Evolutionary conservation across 35 echinoderm and acorn worm genomes (phyloP).

Genomic region (Diadema setosum): DNA sequence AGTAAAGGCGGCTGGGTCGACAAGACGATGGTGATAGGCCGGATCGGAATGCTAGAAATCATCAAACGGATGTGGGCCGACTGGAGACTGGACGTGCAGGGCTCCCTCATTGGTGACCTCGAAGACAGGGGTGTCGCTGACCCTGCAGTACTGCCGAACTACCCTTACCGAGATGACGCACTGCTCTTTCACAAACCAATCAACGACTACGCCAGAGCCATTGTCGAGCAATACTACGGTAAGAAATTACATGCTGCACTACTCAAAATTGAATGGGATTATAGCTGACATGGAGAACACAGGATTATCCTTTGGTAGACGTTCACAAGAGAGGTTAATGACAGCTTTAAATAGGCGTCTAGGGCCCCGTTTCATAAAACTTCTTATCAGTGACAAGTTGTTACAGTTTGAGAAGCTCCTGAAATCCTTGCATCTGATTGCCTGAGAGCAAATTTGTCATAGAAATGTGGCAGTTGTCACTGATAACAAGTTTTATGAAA

Average conservation of each 20-base stretch:
- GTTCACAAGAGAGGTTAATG: too few species aligned
- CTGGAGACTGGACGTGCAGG: constrained; percentile 66
- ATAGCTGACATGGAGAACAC: too few species aligned
- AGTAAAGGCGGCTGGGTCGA: constrained; percentile 54
- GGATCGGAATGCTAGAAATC: constrained; percentile 58
- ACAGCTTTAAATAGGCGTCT: too few species aligned
- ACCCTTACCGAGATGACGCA: constrained; percentile 69
- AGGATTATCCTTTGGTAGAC: too few species aligned
- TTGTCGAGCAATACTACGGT: constrained; percentile 56
- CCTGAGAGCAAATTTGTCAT: too few species aligned
- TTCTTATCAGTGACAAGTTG: too few species aligned
- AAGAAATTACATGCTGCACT: neutral
- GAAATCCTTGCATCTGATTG: too few species aligned
- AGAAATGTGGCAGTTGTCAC: too few species aligned
- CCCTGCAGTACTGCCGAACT: constrained; percentile 52
- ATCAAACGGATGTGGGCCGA: neutral
- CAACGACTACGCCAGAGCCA: constrained; percentile 32
- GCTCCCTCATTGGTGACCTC: constrained; percentile 45
- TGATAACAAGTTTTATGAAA: too few species aligned
- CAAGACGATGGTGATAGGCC: constrained; percentile 59
- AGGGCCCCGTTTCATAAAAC: too few species aligned
- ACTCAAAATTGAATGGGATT: neutral
- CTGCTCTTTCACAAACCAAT: constrained; percentile 47
- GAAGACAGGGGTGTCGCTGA: constrained; percentile 54
- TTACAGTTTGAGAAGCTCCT: too few species aligned